Percentiles rank a stretch among this genome's conserved stretches.
phyloP scores from a whole-genome alignment of 1,140 invertebrate genomes.

The Popillia japonica region DNA sequence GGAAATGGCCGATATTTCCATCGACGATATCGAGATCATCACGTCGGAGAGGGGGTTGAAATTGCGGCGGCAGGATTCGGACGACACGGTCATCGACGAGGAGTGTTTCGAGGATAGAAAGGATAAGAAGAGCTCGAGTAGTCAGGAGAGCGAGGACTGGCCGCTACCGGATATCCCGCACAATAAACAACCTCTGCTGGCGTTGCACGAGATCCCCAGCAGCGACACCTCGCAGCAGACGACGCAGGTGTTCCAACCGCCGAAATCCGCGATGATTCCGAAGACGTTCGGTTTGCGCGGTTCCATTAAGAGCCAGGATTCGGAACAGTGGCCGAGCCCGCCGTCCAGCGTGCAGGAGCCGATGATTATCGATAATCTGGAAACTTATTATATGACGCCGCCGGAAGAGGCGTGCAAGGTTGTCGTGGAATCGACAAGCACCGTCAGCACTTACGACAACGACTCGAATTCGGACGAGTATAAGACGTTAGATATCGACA shows the following conservation, averaged over 20 bases:
- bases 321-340: constrained; percentile 81
- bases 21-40: constrained; percentile 68
- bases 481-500: constrained; percentile 64
- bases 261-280: constrained; percentile 55
- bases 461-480: constrained; percentile 64
- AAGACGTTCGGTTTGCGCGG: constrained; percentile 58
- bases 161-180: constrained; percentile 71
- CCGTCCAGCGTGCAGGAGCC: constrained; percentile 73
- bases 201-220: constrained; percentile 58
- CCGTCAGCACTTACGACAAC: constrained; percentile 57
- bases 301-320: constrained; percentile 66
- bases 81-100: constrained; percentile 60
- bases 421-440: constrained; percentile 62
- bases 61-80: constrained; percentile 57
- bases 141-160: constrained; percentile 76
- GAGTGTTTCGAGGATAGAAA: constrained; percentile 54
- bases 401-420: constrained; percentile 73
- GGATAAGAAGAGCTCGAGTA: constrained; percentile 61
- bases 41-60: constrained; percentile 58
- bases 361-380: constrained; percentile 78
- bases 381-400: constrained; percentile 83
- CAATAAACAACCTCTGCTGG: constrained; percentile 52
- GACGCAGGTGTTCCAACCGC: constrained; percentile 60
- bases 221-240: constrained; percentile 59
- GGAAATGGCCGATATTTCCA: constrained; percentile 81